These are phyloP conservation scores for Neuroterus valhalla DNA, from an alignment of 1,140 invertebrate species.

Conservation along the genomic window DNA sequence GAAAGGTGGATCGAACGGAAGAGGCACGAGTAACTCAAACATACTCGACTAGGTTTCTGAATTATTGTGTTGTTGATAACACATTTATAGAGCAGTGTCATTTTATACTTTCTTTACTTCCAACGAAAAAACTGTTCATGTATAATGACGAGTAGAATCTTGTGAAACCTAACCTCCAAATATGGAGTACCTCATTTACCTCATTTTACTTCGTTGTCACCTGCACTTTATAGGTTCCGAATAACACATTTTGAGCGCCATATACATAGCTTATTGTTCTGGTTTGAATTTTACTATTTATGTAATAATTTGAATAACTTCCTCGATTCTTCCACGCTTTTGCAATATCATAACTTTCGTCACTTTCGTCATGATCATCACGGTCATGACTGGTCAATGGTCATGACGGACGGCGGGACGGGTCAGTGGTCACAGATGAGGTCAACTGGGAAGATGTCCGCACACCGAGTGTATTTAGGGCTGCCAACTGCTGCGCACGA, in stretches of 20 bases:
- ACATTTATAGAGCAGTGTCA: constrained; percentile 48
- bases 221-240: not conserved
- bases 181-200: not conserved
- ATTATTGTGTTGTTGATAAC: constrained; percentile 34
- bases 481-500: no score
- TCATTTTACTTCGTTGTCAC: constrained; percentile 34
- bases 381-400: no score
- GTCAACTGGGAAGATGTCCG: no score
- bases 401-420: no score
- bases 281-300: no score
- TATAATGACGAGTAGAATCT: not conserved
- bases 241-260: not conserved
- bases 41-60: constrained; percentile 20
- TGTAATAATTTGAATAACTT: no score
- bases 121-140: not conserved
- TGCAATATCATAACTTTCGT: no score
- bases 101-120: constrained; percentile 33
- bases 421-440: no score
- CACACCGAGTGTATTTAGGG: no score
- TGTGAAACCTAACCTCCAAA: constrained; percentile 1
- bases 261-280: not conserved
- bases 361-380: no score
- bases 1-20: constrained; percentile 36
- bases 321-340: no score
- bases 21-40: constrained; percentile 11